Base-by-base conservation (phyloP, 2,113 vertebrate genomes). In the Labeo rohita region DNA sequence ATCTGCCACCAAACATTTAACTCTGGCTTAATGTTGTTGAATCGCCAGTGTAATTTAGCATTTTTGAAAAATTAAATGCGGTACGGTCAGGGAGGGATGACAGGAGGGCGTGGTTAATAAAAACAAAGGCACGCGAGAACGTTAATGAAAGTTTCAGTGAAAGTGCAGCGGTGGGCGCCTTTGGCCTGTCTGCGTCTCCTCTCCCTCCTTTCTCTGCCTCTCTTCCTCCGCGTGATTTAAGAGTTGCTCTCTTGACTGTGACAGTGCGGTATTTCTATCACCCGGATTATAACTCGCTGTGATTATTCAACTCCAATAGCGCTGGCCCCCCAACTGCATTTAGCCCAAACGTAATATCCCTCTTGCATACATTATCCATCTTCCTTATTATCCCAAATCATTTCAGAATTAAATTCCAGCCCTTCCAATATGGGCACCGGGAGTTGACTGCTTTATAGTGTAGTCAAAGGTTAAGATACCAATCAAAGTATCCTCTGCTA, bases 391-490 rank as follows among this genome's bases (percentile, higher is more conserved):
- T 98, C 96, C 97, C 93, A 95, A 98, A 97, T 98, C 96, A 96
- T 96, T 95, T 97, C 94, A 94, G 96, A 99, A 99, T 99, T 97
- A 98, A 98, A 98, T 97, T 96, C 96, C 95, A 95, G 93, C 93
- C 95, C 95, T 94, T 95, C 95, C 96, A 97, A 97, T 97, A 97
- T 96, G 96, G 96, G 96, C 95, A 95, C 92, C 92, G 94, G 95
- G 96, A 97, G 96, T 95, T 91, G 95, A 94, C 93, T 94, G 95
- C 96, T 96, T 96, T 96, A 96, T 97, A 95, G 95, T 95, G 94
- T 97, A 97, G 97, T 98, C 98, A 98, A 98, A 98, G 98, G 97
- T 99, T 99, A 99, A 97, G 96, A 98, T 98, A 98, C 96, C 98
- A 99, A 99, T 99, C 97, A 99, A 96, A 94, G 95, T 96, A 96